Percentiles rank a stretch among this genome's conserved stretches.
These are phyloP conservation scores for Mactromeris polynyma DNA, from an alignment of 2,888 invertebrate species.

Conservation along the genomic window DNA sequence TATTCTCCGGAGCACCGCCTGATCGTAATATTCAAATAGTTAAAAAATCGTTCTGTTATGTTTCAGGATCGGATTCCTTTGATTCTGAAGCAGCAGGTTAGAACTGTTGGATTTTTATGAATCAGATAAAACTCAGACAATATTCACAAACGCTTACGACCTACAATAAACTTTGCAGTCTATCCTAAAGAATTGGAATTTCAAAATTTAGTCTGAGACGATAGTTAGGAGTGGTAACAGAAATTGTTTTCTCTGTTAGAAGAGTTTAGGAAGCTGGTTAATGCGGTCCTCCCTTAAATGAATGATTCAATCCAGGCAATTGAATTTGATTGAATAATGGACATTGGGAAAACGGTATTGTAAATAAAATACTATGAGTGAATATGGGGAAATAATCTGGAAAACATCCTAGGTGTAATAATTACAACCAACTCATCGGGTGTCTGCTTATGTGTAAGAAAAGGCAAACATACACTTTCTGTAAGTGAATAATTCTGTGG, in stretches of 20 bases:
- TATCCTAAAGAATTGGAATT: background rate
- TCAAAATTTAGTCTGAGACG: background rate
- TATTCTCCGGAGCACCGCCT: slow-evolving; percentile 34
- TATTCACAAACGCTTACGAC: slow-evolving; percentile 24
- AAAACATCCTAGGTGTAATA: too few species aligned
- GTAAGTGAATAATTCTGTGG: too few species aligned
- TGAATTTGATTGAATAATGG: background rate
- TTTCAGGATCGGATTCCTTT: slow-evolving; percentile 36
- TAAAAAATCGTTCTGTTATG: slow-evolving; percentile 40
- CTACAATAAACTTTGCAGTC: background rate
- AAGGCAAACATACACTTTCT: too few species aligned
- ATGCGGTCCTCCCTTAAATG: background rate
- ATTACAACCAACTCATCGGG: too few species aligned
- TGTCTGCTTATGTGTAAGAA: too few species aligned
- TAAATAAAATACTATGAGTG: too few species aligned
- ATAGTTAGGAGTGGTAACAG: background rate
- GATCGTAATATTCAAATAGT: slow-evolving; percentile 37
- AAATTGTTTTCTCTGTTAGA: slow-evolving; percentile 9
- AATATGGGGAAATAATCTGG: too few species aligned
- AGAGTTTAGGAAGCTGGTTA: background rate
- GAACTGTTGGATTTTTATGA: slow-evolving; percentile 42
- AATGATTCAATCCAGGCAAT: slow-evolving; percentile 5
- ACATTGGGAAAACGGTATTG: background rate
- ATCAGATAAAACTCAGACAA: slow-evolving; percentile 38
- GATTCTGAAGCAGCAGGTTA: slow-evolving; percentile 27